phyloP scores from a whole-genome alignment of 2,888 invertebrate genomes.

The Coenonympha glycerion region DNA sequence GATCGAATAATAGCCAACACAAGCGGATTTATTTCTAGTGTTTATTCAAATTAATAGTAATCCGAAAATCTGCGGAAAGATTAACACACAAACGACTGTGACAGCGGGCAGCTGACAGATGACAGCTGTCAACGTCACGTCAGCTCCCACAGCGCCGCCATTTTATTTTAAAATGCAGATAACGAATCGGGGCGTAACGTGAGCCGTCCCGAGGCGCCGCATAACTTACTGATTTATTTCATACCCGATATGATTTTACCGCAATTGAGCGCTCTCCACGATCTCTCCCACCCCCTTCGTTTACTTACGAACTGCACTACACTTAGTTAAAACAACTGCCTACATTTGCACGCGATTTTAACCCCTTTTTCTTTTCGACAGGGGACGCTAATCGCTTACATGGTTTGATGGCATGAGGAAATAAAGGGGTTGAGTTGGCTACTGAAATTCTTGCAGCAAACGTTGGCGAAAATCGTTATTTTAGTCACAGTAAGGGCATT shows the following conservation, averaged over 20 bases:
- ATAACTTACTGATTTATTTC: constrained; percentile 67
- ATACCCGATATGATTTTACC: constrained; percentile 69
- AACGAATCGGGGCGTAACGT: constrained; percentile 69
- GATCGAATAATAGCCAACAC: neutral
- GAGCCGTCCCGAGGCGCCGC: constrained; percentile 55
- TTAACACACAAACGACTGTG: constrained; percentile 33
- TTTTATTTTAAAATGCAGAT: constrained; percentile 69
- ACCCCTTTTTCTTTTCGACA: constrained; percentile 20
- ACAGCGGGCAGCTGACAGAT: constrained; percentile 55
- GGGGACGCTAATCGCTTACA: constrained; percentile 12
- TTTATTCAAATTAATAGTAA: constrained; percentile 21
- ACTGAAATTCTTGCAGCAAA: constrained; percentile 14
- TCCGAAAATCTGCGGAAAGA: constrained; percentile 25
- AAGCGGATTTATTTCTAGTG: neutral
- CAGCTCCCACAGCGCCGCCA: constrained; percentile 58
- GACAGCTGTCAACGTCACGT: constrained; percentile 68
- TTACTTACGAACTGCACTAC: constrained; percentile 33
- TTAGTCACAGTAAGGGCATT: constrained; percentile 31
- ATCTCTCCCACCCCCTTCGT: constrained; percentile 38
- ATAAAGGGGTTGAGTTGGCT: constrained; percentile 2
- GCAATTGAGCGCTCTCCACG: constrained; percentile 56
- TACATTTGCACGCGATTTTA: constrained; percentile 19
- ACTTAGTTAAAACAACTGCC: constrained; percentile 34
- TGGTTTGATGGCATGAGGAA: neutral
- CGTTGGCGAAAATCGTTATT: constrained; percentile 22